These are phyloP conservation scores for Enteromius anoplus DNA, from an alignment of 2,797 vertebrate genomes.

Conservation along the genomic window DNA sequence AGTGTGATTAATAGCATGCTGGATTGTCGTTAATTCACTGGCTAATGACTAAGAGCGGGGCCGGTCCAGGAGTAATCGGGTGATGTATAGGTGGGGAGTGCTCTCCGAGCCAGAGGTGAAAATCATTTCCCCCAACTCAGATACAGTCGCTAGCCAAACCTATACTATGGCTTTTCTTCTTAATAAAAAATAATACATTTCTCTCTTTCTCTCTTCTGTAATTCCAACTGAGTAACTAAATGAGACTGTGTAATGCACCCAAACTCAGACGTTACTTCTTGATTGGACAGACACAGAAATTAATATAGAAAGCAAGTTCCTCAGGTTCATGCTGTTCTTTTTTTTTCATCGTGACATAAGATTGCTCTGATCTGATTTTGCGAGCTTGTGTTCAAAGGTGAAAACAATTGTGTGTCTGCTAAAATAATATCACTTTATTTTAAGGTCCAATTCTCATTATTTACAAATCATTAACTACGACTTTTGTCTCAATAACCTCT, in stretches of 20 bases:
- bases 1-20: slow-evolving; percentile 97
- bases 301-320: neutral
- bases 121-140: slow-evolving; percentile 94
- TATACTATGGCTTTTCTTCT: slow-evolving; percentile 82
- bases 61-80: slow-evolving; percentile 89
- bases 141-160: slow-evolving; percentile 83
- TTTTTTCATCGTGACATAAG: neutral
- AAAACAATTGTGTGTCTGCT: slow-evolving; percentile 41
- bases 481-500: no score
- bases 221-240: slow-evolving; percentile 82
- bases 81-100: slow-evolving; percentile 92
- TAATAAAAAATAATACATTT: slow-evolving; percentile 98
- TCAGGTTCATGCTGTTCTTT: neutral
- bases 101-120: slow-evolving; percentile 96
- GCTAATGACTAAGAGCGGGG: slow-evolving; percentile 95
- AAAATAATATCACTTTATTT: neutral
- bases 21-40: slow-evolving; percentile 98
- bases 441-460: no score
- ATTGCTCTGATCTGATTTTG: slow-evolving; percentile 41
- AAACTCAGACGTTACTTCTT: slow-evolving; percentile 51
- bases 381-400: slow-evolving; percentile 28
- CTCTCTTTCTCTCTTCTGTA: slow-evolving; percentile 62
- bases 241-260: slow-evolving; percentile 78
- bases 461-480: no score
- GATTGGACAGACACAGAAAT: neutral